These are phyloP conservation scores for Cryptophagus acutangulus DNA, from an alignment of 2,888 invertebrate species.

Conservation along the genomic window DNA sequence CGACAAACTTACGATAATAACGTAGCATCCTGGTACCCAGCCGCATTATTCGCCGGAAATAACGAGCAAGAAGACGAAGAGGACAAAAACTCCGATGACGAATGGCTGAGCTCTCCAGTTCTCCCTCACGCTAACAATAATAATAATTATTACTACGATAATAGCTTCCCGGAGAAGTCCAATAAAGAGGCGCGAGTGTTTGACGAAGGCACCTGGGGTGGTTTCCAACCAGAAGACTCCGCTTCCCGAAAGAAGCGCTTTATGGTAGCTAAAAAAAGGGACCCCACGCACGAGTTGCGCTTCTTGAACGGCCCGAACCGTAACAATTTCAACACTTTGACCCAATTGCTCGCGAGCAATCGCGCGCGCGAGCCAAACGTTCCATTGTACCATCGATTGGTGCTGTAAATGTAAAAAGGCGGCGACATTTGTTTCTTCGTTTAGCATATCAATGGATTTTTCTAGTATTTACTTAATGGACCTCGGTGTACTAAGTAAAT, in stretches of 20 bases:
- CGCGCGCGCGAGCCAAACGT: conserved; percentile 51
- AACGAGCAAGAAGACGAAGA: conserved; percentile 48
- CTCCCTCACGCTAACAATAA: conserved; percentile 48
- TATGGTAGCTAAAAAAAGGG: conserved; percentile 57
- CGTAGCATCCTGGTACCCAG: not conserved
- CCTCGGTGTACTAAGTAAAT: too few species aligned
- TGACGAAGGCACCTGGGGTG: conserved; percentile 37
- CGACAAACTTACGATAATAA: not conserved
- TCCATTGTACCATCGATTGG: conserved; percentile 58
- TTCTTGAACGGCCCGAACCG: conserved; percentile 46
- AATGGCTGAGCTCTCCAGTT: conserved; percentile 58
- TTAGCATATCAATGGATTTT: too few species aligned
- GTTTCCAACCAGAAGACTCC: conserved; percentile 31
- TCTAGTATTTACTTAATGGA: too few species aligned
- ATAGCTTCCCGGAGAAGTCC: conserved; percentile 13
- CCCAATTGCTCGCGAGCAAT: conserved; percentile 52
- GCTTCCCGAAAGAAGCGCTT: conserved; percentile 55
- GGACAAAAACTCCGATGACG: conserved; percentile 53
- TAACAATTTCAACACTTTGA: conserved; percentile 57
- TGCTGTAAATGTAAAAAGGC: conserved; percentile 59
- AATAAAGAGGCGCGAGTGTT: too few species aligned
- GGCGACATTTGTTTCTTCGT: too few species aligned
- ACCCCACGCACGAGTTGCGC: conserved; percentile 44
- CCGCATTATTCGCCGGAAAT: conserved; percentile 17
- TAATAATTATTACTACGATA: conserved; percentile 33